Base-by-base conservation (phyloP, 2,797 vertebrate genomes). In the Thripadectes ignobilis region DNA sequence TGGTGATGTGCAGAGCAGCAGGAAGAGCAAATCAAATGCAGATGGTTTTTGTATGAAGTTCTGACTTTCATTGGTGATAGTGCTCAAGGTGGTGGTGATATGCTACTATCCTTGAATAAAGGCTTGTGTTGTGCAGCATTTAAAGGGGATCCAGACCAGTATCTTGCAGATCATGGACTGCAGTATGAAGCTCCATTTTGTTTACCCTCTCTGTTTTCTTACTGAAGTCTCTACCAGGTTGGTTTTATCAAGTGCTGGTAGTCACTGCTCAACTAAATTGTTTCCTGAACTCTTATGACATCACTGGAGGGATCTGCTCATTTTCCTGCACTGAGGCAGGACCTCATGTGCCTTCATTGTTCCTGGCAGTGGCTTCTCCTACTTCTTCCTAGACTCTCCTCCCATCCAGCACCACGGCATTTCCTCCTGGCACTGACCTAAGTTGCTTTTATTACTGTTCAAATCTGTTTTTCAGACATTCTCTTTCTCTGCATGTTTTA, bases 21-120 rank as follows among this genome's bases (percentile, higher is more conserved):
- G 95, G 94, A 96, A 93, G 93, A 95, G 78, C 79, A 96, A 96
- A 97, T 97, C 84, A 86, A 83, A 80, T 49, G 69, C 97, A 97
- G 89, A 95, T 97, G 95, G 27, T 61, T 86, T 89, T 85, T 88
- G 61, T 71, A 78, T 41, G 85, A 85, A 88, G 58, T 58, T 48
- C 87, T 91, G 63, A 52, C 83, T 89, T 95, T 67, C 82, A 58
- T 59, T 88, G 88, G 83, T 86, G 94, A 65, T 91, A 34, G 85
- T 85, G 61, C 94, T 95, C 75, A 93, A 91, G 91, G 95, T 97
- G 81, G 73, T 76, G 57, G 48, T 91, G 92, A 39, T 39, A 22
- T 45, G 78, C 78, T 43, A 67, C 46, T 46, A 21, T 27, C 16
- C 8, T 78, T 51, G 79, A 13, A 51, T 49, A 62, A 91, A 77